Percentiles rank a stretch among this genome's conserved stretches.
phyloP scores from a whole-genome alignment of 2,888 invertebrate genomes.

The Chymomyza procnemis region DNA sequence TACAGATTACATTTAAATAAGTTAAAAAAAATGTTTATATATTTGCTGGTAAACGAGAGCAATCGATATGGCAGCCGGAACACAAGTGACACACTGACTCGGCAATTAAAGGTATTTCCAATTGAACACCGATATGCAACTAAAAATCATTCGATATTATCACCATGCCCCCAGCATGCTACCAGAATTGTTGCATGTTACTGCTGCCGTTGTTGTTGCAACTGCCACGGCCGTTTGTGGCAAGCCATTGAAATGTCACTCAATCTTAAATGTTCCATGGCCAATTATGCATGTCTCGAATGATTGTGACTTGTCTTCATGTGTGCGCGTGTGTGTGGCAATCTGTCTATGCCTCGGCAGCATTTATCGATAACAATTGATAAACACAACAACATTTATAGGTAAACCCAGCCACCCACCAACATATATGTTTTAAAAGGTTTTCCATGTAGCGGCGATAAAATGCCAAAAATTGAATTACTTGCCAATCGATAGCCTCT shows the following conservation, averaged over 20 bases:
- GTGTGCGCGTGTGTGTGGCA: constrained; percentile 16
- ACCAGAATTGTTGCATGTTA: constrained; percentile 6
- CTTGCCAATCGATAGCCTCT: constrained; percentile 50
- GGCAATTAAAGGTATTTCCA: neutral
- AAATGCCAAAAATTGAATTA: constrained; percentile 67
- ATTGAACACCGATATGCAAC: neutral
- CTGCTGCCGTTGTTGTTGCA: constrained; percentile 4
- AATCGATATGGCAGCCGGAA: too few relatives aligned
- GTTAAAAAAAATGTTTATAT: neutral
- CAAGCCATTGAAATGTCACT: constrained; percentile 63
- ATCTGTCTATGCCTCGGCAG: constrained; percentile 9
- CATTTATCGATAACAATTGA: constrained; percentile 60
- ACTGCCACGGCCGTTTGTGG: constrained; percentile 13
- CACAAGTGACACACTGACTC: neutral
- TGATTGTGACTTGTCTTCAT: constrained; percentile 30
- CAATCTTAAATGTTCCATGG: constrained; percentile 53
- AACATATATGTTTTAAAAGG: constrained; percentile 52
- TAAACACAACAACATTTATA: constrained; percentile 29
- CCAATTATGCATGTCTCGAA: constrained; percentile 45
- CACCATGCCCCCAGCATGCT: neutral
- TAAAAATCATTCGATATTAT: neutral
- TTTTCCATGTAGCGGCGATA: constrained; percentile 64
- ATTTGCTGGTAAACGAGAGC: too few relatives aligned
- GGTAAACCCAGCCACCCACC: constrained; percentile 44
- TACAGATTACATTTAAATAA: too few relatives aligned